Base-by-base conservation (phyloP, 2,888 invertebrate species). In the Lasiommata megera region DNA sequence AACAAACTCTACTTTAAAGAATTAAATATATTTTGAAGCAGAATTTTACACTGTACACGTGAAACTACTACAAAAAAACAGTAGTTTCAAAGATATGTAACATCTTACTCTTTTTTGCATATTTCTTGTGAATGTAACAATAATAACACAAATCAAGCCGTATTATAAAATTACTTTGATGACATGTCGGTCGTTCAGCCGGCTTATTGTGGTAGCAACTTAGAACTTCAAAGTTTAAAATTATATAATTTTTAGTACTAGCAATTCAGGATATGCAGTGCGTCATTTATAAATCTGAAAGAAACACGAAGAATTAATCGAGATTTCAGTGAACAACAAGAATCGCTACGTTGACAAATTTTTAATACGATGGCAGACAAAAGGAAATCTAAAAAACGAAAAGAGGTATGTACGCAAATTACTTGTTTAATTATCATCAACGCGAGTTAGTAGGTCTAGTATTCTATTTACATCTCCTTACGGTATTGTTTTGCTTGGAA, bases 381-480 rank as follows among this genome's bases (percentile, higher is more conserved):
- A 74, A 81, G 90, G 61, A 90, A 90, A 82, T 82, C 82, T 62
- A 88, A 86, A 76, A 90, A 88, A 71, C 90, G 90, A 58, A 90
- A 88, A 79, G 90, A 90, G 78, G 90, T 88, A n/a, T n/a, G n/a
- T n/a, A 76, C 72, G 82, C 11, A 16, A 46, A 46, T 17, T 11
- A 11, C 12, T 17, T 28, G 1, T 6, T 41, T 11, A 23, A n/a
- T 43, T 14, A 28, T 12, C 12, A n/a, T 28, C 6, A 1, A 28
- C 28, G 28, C 28, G 28, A 43, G 43, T 8, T 28, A 14, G 0
- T 28, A 43, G n/a, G 3, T 8, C 7, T 3, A 12, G 14, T 29
- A 34, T 50, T 23, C n/a, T 34, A 36, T 46, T 48, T 51, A 50
- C 29, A 58, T 60, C 56, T 56, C 58, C 60, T 61, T 60, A 46